Evolutionary conservation across 2,113 vertebrate species (phyloP), one percentile per base, ranked within the genome.

Genomic region (Rousettus leschenaultii): DNA sequence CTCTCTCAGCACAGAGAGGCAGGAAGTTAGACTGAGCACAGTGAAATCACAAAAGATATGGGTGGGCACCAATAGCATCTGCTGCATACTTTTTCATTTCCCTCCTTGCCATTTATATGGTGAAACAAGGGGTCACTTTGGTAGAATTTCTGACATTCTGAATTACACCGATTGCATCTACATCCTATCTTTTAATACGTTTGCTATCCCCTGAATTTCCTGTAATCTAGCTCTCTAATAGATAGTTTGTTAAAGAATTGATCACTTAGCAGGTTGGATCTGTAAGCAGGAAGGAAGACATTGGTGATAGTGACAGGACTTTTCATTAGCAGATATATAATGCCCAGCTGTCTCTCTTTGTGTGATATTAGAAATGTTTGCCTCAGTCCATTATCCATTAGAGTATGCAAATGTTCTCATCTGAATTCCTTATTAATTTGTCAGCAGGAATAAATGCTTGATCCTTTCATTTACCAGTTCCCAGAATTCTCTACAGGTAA

Each of bases 271-370:
- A 43, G 40, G 48, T 10, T 21, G 33, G n/a, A 43, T 38, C 38
- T 51, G 85, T 89, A 66, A 51, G 21, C 33, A 53, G 89, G n/a
- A 89, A 84, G 26, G n/a, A 89, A 84, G 26, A 71, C 15, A 48
- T 38, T 86, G 35, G 12, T 22, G 26, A 48, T 24, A 75, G 33
- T 7, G 53, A 33, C 19, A 57, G 38, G 53, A 88, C 70, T 79
- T 78, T 84, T 92, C 35, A 65, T n/a, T 30, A 89, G 57, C 79
- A n/a, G 28, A 9, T n/a, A 28, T 4, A 2, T 40, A 71, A 70
- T 59, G 33, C 12, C 15, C 73, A 28, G 28, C 55, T 66, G 45
- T 74, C 57, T 68, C 15, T 88, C 68, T 78, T 57, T 63, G 51
- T 35, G 30, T 73, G 33, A 87, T 48, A 45, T 18, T n/a, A 92